Evolutionary conservation across 2,888 invertebrate species (phyloP).

Genomic region (Coenonympha glycerion): DNA sequence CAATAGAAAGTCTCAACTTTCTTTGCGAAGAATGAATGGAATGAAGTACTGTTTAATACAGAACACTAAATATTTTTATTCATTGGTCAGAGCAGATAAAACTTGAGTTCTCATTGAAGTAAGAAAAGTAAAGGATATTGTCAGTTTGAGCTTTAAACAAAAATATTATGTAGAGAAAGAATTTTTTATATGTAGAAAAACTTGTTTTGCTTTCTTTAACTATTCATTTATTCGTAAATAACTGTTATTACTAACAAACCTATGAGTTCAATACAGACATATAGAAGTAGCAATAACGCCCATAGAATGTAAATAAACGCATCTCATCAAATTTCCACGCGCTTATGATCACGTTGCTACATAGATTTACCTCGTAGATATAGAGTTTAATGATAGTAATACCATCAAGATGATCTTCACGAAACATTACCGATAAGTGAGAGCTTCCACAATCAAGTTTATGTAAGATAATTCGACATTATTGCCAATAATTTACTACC

Average conservation of each 20-base stretch:
- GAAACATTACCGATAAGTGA: constrained; percentile 8
- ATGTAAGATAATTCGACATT: constrained; percentile 21
- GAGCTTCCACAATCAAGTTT: constrained; percentile 18
- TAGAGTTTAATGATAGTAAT: constrained; percentile 1
- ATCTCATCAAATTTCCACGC: neutral
- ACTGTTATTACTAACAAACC: neutral
- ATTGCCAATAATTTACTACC: constrained; percentile 12
- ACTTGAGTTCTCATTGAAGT: too few relatives aligned
- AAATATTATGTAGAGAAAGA: too few relatives aligned
- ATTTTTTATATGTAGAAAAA: too few relatives aligned
- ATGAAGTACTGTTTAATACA: too few relatives aligned
- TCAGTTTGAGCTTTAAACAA: too few relatives aligned
- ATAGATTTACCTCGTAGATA: neutral
- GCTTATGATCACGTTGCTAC: neutral
- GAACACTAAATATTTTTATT: too few relatives aligned
- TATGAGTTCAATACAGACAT: neutral
- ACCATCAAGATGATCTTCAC: constrained; percentile 9
- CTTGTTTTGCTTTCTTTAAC: too few relatives aligned
- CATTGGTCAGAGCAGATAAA: too few relatives aligned
- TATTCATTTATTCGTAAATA: too few relatives aligned
- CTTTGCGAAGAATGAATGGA: too few relatives aligned
- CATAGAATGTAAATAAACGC: neutral
- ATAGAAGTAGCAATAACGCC: neutral
- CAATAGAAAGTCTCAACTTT: too few relatives aligned
- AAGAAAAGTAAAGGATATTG: too few relatives aligned